Evolutionary conservation across 2,797 vertebrate species (phyloP).

Genomic region (Pangasius mekongensis): DNA sequence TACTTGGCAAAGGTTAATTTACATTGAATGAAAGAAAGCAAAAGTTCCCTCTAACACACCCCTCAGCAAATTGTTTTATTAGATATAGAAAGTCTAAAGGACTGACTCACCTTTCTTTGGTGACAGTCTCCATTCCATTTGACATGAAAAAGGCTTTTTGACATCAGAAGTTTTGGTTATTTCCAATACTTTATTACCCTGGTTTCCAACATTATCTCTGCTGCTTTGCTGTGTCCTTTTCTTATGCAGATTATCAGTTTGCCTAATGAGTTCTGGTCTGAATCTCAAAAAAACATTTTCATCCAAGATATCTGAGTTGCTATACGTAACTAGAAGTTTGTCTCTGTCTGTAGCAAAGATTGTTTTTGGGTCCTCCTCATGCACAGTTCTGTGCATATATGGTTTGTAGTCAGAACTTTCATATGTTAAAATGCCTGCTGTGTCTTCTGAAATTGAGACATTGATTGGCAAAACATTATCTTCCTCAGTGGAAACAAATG

Average conservation of each 20-base stretch:
- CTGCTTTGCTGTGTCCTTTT: conserved; percentile 54
- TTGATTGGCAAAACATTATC: conserved; percentile 20
- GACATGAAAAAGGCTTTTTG: conserved; percentile 69
- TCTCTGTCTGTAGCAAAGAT: conserved; percentile 33
- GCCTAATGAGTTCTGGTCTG: conserved; percentile 71
- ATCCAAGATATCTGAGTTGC: conserved; percentile 32
- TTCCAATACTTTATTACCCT: conserved; percentile 71
- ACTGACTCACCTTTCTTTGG: conserved; percentile 66
- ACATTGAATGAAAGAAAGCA: neutral
- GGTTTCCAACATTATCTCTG: conserved; percentile 33
- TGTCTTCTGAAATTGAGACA: conserved; percentile 48
- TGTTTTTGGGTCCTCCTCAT: conserved; percentile 34
- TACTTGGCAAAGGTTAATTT: neutral
- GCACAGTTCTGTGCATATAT: conserved; percentile 31
- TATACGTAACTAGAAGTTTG: conserved; percentile 31
- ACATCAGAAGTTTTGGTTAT: conserved; percentile 75
- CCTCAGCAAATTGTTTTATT: neutral
- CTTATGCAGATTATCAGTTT: conserved; percentile 69
- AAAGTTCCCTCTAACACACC: neutral
- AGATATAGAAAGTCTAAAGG: neutral
- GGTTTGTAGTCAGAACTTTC: conserved; percentile 51
- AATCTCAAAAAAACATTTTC: conserved; percentile 59
- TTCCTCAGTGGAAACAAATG: conserved; percentile 52
- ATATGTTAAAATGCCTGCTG: neutral
- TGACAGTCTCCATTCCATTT: conserved; percentile 62